Percentiles rank a stretch among this genome's conserved stretches.
phyloP scores from a whole-genome alignment of 2,113 vertebrate genomes.

The Ivindomyrus marchei region DNA sequence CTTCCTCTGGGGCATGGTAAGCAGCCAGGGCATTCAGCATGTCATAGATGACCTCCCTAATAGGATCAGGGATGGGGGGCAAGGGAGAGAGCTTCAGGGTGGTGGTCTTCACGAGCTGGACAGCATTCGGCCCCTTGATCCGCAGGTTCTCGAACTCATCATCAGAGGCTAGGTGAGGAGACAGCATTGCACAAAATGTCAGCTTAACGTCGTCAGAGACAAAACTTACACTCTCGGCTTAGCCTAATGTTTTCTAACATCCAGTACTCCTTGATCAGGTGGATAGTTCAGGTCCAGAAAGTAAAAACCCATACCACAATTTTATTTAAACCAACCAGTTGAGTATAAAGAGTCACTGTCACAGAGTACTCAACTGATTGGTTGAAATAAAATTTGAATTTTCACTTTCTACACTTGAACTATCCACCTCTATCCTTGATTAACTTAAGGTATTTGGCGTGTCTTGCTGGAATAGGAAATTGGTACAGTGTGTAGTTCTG shows the following conservation, averaged over 20 bases:
- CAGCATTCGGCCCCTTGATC: slow-evolving; percentile 88
- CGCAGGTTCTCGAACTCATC: slow-evolving; percentile 91
- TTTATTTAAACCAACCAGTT: background rate
- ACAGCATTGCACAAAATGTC: background rate
- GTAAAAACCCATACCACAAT: background rate
- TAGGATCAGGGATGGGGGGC: slow-evolving; percentile 79
- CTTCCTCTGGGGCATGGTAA: slow-evolving; percentile 88
- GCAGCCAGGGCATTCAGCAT: slow-evolving; percentile 90
- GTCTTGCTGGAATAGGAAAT: background rate
- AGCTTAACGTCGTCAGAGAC: background rate
- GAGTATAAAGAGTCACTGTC: background rate
- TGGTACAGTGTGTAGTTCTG: background rate
- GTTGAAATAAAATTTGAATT: background rate
- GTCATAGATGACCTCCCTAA: slow-evolving; percentile 88
- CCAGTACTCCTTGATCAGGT: background rate
- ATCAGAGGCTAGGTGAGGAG: slow-evolving; percentile 70
- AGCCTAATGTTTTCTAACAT: background rate
- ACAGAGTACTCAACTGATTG: background rate
- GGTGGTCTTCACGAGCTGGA: slow-evolving; percentile 87
- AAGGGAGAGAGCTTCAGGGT: slow-evolving; percentile 83
- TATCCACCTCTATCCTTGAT: background rate
- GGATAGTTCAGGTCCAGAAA: background rate
- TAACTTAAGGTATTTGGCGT: background rate
- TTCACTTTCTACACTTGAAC: background rate
- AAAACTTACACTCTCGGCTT: background rate